These are phyloP conservation scores for Coregonus ussuriensis DNA, from an alignment of 2,797 vertebrate genomes.

Conservation along the genomic window DNA sequence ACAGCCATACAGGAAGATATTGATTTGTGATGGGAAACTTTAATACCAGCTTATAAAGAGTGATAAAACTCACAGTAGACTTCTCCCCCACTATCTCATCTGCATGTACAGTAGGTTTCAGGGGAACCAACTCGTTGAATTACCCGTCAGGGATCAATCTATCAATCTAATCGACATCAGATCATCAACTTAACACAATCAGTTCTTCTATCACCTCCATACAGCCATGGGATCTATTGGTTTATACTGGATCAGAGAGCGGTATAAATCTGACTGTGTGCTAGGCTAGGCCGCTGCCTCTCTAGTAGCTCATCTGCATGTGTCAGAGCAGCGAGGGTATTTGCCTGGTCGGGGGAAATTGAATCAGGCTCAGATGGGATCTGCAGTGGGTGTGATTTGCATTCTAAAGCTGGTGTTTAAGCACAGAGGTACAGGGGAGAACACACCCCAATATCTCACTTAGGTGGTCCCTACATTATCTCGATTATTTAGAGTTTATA, in stretches of 20 bases:
- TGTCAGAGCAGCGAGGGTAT: constrained; percentile 5
- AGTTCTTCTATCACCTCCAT: neutral
- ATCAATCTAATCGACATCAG: neutral
- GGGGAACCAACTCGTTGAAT: neutral
- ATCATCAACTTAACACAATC: neutral
- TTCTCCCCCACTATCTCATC: constrained; percentile 26
- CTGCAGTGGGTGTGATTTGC: constrained; percentile 17
- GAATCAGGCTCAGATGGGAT: constrained; percentile 20
- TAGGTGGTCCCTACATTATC: neutral
- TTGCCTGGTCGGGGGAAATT: constrained; percentile 31
- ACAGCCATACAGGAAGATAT: neutral
- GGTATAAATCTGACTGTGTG: too few relatives aligned
- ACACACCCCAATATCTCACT: neutral
- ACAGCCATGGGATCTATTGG: neutral
- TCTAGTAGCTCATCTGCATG: constrained; percentile 18
- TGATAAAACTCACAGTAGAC: neutral
- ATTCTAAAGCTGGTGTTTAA: constrained; percentile 22
- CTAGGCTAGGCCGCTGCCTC: neutral
- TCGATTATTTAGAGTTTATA: neutral
- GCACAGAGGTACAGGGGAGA: constrained; percentile 5
- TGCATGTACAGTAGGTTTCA: constrained; percentile 26
- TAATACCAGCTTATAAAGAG: neutral
- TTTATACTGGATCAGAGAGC: neutral
- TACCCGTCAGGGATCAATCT: neutral
- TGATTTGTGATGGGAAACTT: neutral